Evolutionary conservation across 35 echinoderm and acorn worm genomes (phyloP), one percentile per base, ranked within the genome.

Genomic region (Eucidaris tribuloides): DNA sequence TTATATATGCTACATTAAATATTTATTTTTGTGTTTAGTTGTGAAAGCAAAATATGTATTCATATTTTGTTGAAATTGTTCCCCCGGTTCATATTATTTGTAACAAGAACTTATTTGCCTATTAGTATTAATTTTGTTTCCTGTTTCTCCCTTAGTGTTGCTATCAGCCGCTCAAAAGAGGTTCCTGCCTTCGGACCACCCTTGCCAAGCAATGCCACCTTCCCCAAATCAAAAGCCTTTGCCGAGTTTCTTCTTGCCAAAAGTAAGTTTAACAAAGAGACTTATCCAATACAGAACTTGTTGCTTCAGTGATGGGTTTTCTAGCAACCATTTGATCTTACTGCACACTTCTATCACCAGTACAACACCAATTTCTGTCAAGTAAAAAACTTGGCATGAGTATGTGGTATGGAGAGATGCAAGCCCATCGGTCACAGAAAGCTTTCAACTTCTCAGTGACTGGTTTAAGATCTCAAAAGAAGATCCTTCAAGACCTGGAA

Each of bases 151-250:
- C 54, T n/a, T 71, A 99, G 96, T 6, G 72, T 99, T 80, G 96
- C 96, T 61, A 91, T 99, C 31, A 93, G 86, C 39, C 86, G 96
- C 56, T 99, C 96, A n/a, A 99, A 99, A 79, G 91, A 88, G 64
- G 96, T 99, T 7, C 63, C 94, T 27, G 22, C 77, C 1, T 97
- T 93, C 84, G 94, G 94, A 19, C 96, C 96, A 30, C 87, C 91
- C 17, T 84, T 92, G 24, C 82, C 90, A 36, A 5, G 29, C 19
- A 84, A 87, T 74, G 82, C 91, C 15, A 87, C 57, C 18, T 93
- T 99, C 74, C 59, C 71, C 37, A 93, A 92, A 63, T 86, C 78
- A 38, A 57, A 38, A 29, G 45, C 79, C 50, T 99, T 99, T 80
- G 68, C 65, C 30, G 91, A 99, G 35, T 99, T 99, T 24, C 76